These are phyloP conservation scores for Campodea augens DNA, from an alignment of 1,140 invertebrate genomes.

Conservation along the genomic window DNA sequence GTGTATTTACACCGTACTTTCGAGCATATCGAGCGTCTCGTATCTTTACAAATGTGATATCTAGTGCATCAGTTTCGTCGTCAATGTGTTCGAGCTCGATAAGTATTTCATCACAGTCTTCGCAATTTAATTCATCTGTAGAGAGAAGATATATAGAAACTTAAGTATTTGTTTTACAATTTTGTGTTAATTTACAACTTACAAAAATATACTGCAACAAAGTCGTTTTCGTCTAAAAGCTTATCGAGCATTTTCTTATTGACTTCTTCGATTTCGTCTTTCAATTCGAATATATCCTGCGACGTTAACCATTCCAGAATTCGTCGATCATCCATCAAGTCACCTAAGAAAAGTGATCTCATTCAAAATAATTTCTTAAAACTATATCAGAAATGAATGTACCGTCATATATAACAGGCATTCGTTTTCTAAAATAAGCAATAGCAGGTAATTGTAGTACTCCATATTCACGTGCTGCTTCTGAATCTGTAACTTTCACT, in stretches of 20 bases:
- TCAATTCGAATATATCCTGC: slow-evolving; percentile 85
- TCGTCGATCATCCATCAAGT: slow-evolving; percentile 65
- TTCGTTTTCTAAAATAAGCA: slow-evolving; percentile 74
- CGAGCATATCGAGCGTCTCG: slow-evolving; percentile 72
- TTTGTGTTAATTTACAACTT: slow-evolving; percentile 24
- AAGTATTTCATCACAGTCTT: slow-evolving; percentile 56
- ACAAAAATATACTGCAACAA: slow-evolving; percentile 89
- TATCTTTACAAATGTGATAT: slow-evolving; percentile 91
- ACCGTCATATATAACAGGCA: slow-evolving; percentile 69
- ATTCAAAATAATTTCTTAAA: slow-evolving; percentile 7
- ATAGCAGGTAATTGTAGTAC: slow-evolving; percentile 65
- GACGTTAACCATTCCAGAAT: slow-evolving; percentile 77
- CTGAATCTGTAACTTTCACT: slow-evolving; percentile 72
- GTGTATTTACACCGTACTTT: slow-evolving; percentile 85
- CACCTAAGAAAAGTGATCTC: slow-evolving; percentile 29
- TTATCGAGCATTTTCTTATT: slow-evolving; percentile 90
- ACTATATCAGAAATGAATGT: slow-evolving; percentile 5
- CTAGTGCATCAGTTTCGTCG: slow-evolving; percentile 78
- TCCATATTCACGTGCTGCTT: slow-evolving; percentile 60
- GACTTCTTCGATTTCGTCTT: slow-evolving; percentile 91
- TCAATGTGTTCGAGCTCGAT: slow-evolving; percentile 80
- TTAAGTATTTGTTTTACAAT: neutral
- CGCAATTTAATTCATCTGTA: slow-evolving; percentile 55
- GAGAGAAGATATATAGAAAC: slow-evolving; percentile 10
- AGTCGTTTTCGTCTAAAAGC: slow-evolving; percentile 81